phyloP scores from a whole-genome alignment of 2,888 invertebrate genomes.

The Oegoconia quadripuncta region DNA sequence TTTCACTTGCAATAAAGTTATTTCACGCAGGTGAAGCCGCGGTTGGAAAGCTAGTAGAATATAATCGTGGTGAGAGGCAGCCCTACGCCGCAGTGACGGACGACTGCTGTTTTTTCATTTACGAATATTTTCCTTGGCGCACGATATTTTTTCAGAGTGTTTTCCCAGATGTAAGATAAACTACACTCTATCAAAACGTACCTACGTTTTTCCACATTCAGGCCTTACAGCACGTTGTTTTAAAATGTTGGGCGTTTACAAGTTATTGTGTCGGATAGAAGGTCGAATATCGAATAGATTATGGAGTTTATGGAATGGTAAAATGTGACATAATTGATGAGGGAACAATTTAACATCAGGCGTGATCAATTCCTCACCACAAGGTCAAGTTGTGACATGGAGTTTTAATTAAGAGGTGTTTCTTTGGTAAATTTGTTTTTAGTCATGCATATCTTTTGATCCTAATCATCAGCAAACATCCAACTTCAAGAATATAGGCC shows the following conservation, averaged over 20 bases:
- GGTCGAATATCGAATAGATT: too few relatives aligned
- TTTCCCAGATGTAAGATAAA: conserved; percentile 78
- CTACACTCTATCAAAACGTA: conserved; percentile 73
- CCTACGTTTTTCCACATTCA: conserved; percentile 58
- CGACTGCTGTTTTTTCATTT: conserved; percentile 77
- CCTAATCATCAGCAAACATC: too few relatives aligned
- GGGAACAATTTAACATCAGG: too few relatives aligned
- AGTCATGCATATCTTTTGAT: too few relatives aligned
- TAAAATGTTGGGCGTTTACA: conserved; percentile 13
- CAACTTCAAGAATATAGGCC: too few relatives aligned
- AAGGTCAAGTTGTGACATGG: too few relatives aligned
- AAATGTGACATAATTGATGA: too few relatives aligned
- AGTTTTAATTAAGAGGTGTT: too few relatives aligned
- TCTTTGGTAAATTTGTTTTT: too few relatives aligned
- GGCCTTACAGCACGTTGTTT: conserved; percentile 22
- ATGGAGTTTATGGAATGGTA: too few relatives aligned
- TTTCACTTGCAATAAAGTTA: conserved; percentile 1
- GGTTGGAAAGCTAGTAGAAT: conserved; percentile 9
- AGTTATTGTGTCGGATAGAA: too few relatives aligned
- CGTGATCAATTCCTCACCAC: too few relatives aligned
- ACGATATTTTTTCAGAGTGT: conserved; percentile 75
- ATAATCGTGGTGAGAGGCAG: conserved; percentile 26
- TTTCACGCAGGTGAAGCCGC: conserved; percentile 7
- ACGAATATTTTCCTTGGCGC: conserved; percentile 76
- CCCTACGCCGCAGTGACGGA: conserved; percentile 48